A percentile compares a stretch with the other conserved stretches of the same genome.
These are phyloP conservation scores for Helicoverpa assulta DNA, from an alignment of 2,888 invertebrate genomes.

Conservation along the genomic window DNA sequence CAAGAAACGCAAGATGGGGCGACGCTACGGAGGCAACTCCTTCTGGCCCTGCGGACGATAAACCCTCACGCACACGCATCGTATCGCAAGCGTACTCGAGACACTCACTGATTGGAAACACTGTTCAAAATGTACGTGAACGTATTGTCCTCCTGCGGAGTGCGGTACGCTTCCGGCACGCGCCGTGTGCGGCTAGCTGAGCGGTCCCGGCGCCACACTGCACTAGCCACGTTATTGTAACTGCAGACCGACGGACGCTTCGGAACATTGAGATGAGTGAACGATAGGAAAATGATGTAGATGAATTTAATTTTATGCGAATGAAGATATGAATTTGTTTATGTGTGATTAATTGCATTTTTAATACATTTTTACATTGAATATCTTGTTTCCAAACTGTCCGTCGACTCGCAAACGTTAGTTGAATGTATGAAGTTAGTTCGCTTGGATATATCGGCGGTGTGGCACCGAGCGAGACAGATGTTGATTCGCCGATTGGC, in stretches of 20 bases:
- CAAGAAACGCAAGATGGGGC: slow-evolving; percentile 84
- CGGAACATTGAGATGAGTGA: neutral
- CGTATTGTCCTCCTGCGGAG: too few relatives aligned
- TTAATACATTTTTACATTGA: slow-evolving; percentile 37
- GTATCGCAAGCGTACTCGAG: too few relatives aligned
- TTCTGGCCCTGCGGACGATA: slow-evolving; percentile 88
- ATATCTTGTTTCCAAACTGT: neutral
- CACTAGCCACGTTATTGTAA: slow-evolving; percentile 23
- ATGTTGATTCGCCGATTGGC: slow-evolving; percentile 75
- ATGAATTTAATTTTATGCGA: slow-evolving; percentile 40
- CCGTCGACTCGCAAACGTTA: slow-evolving; percentile 32
- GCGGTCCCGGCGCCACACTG: slow-evolving; percentile 5
- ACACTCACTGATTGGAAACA: too few relatives aligned
- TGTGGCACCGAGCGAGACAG: slow-evolving; percentile 70
- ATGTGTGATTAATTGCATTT: slow-evolving; percentile 42
- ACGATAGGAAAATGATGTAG: slow-evolving; percentile 25
- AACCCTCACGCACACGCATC: too few relatives aligned
- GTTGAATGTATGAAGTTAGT: slow-evolving; percentile 24
- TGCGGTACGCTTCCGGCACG: too few relatives aligned
- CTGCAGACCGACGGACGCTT: slow-evolving; percentile 31
- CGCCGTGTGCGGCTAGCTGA: neutral
- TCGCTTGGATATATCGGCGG: slow-evolving; percentile 33
- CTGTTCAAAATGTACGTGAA: too few relatives aligned
- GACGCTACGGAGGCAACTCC: slow-evolving; percentile 82
- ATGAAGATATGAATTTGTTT: slow-evolving; percentile 39